Base-by-base conservation (phyloP, 2,113 vertebrate species). In the Mus pahari region DNA sequence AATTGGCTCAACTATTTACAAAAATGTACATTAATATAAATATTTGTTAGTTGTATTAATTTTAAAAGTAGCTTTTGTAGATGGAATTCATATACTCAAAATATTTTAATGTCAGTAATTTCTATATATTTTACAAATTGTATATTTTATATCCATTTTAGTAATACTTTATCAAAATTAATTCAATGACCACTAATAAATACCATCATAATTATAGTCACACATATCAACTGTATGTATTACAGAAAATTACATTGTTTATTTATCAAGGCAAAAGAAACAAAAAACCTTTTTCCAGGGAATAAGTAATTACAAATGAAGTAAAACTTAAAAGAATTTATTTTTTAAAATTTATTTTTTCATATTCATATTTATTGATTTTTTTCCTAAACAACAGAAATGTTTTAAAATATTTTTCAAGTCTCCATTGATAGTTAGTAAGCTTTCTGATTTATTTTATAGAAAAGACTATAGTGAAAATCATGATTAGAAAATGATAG, bases 361-460 rank as follows among this genome's bases (percentile, higher is more conserved):
- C 7, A 24, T 28, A 83, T 62, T 83, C 22, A 28, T 39, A 83
- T 83, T 22, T 83, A 13, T 62, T 28, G n/a, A 60, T 83, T 81
- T 81, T 58, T 81, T 20, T 81, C 58, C 36, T 81, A 81, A 81
- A 58, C 11, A 81, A 12, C 9, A 53, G 20, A 55, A 81, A 20
- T 55, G 19, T 19, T 14, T 55, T 45, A 45, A 75, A 45, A 45
- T 73, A 28, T 45, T 77, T 17, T 31, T 53, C 68, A 96, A 95
- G 11, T 90, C 94, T 26, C 75, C 31, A 90, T 42, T 95, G 89
- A 62, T 70, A 83, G 86, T 89, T 90, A 91, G 33, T 95, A 71
- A 79, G 53, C 77, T 22, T 42, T 26, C 55, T 60, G 12, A 84
- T 79, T 36, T 20, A 64, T 53, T 86, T 87, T 94, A 81, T 93